Evolutionary conservation across 2,888 invertebrate genomes (phyloP).

Genomic region (Alcis repandata): DNA sequence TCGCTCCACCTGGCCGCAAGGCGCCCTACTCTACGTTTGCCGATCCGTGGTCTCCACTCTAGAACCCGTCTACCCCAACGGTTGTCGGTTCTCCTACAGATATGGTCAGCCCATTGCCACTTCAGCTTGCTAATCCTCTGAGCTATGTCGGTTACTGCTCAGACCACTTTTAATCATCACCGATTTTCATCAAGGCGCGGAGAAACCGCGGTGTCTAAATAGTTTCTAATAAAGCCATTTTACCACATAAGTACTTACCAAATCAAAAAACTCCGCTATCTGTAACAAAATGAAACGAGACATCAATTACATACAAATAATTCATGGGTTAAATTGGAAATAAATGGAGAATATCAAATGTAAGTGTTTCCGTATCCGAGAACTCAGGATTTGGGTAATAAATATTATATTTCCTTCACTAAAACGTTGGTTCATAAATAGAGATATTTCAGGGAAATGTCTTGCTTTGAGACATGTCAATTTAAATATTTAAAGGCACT

Average conservation of each 20-base stretch:
- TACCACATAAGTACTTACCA: not conserved
- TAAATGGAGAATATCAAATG: conserved; percentile 15
- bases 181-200: too few relatives aligned
- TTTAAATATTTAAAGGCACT: conserved; percentile 1
- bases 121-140: too few relatives aligned
- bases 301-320: conserved; percentile 14
- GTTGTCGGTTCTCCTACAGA: too few relatives aligned
- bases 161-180: too few relatives aligned
- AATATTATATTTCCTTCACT: conserved; percentile 13
- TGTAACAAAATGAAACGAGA: not conserved
- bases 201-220: too few relatives aligned
- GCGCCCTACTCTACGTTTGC: too few relatives aligned
- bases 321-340: conserved; percentile 4
- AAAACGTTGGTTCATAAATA: conserved; percentile 7
- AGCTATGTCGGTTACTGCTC: too few relatives aligned
- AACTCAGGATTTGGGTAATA: conserved; percentile 5
- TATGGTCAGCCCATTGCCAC: too few relatives aligned
- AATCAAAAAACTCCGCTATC: not conserved
- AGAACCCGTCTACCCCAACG: too few relatives aligned
- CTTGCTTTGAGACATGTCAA: not conserved
- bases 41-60: too few relatives aligned
- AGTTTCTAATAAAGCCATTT: too few relatives aligned
- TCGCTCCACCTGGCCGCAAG: too few relatives aligned
- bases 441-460: not conserved
- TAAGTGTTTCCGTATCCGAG: conserved; percentile 1